Evolutionary conservation across 2,113 vertebrate genomes (phyloP).

Genomic region (Hippoglossus stenolepis): DNA sequence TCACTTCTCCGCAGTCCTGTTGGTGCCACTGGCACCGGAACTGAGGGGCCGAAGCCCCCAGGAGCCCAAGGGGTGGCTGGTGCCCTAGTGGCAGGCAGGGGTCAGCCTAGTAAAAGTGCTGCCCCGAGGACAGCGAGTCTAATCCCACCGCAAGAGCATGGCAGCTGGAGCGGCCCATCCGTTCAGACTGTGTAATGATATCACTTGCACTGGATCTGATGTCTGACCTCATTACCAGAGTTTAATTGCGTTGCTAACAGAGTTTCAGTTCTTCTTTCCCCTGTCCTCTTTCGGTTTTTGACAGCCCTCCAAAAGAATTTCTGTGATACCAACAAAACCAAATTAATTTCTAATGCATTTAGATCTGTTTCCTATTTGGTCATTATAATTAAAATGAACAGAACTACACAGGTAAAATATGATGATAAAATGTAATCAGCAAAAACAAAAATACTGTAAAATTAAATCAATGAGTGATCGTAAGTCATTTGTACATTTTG

Average conservation of each 20-base stretch:
- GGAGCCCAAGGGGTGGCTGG: conserved; percentile 67
- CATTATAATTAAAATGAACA: too few relatives aligned
- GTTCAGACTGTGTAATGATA: conserved; percentile 94
- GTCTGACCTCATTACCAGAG: conserved; percentile 99
- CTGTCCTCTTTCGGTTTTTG: conserved; percentile 91
- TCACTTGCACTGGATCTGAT: conserved; percentile 96
- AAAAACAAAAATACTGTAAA: too few relatives aligned
- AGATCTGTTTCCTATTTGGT: conserved; percentile 20
- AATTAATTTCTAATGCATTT: conserved; percentile 89
- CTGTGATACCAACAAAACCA: conserved; percentile 85
- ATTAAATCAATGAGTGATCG: too few relatives aligned
- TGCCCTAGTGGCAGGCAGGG: conserved; percentile 72
- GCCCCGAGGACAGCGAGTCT: conserved; percentile 77
- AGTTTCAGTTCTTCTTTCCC: conserved; percentile 92
- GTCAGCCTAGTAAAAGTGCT: conserved; percentile 77
- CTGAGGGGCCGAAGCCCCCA: conserved; percentile 56
- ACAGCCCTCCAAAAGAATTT: conserved; percentile 91
- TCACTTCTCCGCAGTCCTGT: conserved; percentile 74
- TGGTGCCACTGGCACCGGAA: conserved; percentile 77
- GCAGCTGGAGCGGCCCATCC: conserved; percentile 88
- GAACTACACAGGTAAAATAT: too few relatives aligned
- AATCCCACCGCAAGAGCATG: conserved; percentile 86
- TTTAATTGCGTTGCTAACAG: conserved; percentile 99
- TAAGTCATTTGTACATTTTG: too few relatives aligned
- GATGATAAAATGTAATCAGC: too few relatives aligned